Conservation (phyloP, 2,797 vertebrate genomes). For the Mus spretus region DNA sequence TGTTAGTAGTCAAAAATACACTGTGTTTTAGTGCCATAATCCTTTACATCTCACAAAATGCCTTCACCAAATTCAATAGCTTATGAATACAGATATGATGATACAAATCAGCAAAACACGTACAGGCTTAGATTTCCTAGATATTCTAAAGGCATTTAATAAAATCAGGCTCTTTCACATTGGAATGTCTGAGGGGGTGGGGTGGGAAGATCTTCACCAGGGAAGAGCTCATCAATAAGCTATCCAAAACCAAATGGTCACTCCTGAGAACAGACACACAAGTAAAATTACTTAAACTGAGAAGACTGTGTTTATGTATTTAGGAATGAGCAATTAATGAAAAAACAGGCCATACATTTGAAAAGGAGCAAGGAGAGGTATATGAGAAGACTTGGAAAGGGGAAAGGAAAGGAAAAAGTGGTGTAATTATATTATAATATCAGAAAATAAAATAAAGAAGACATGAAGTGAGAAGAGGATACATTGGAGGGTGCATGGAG, state of each 20-base stretch:
- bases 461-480: background rate
- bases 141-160: slow-evolving; percentile 18
- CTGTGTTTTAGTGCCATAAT: background rate
- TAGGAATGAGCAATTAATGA: background rate
- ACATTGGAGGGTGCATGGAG: background rate
- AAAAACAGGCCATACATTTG: background rate
- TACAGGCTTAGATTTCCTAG: background rate
- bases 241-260: background rate
- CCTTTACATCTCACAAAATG: background rate
- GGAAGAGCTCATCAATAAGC: background rate
- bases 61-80: background rate
- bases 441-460: background rate
- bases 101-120: background rate
- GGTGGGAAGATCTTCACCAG: background rate
- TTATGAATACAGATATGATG: background rate
- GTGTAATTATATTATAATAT: background rate
- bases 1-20: background rate
- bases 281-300: background rate
- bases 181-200: background rate
- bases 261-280: background rate
- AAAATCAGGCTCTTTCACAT: background rate
- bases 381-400: background rate
- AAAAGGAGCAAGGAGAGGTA: background rate
- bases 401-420: background rate
- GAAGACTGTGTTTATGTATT: background rate